These are phyloP conservation scores for Dexiosoma caninum DNA, from an alignment of 2,888 invertebrate genomes.

Conservation along the genomic window DNA sequence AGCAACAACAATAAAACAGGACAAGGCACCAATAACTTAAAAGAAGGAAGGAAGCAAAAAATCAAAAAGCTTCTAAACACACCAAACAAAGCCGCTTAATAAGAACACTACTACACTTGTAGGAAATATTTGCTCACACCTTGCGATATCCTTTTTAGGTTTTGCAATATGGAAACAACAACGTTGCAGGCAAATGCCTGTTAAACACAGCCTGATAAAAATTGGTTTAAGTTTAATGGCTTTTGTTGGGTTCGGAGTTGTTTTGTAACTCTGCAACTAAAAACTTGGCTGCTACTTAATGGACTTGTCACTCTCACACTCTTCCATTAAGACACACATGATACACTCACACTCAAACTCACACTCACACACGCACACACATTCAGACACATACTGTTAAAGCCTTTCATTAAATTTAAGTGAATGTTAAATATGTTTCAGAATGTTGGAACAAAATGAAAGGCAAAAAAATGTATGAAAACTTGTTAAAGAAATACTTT, in stretches of 20 bases:
- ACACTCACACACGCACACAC: neutral
- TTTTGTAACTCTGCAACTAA: slow-evolving; percentile 15
- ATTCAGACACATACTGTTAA: too few relatives aligned
- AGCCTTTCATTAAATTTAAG: slow-evolving; percentile 57
- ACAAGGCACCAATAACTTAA: slow-evolving; percentile 2
- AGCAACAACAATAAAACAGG: neutral
- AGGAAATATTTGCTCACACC: neutral
- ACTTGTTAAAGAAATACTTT: slow-evolving; percentile 15
- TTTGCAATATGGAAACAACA: neutral
- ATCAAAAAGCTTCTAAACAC: neutral
- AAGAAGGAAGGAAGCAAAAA: neutral
- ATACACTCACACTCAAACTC: slow-evolving; percentile 2
- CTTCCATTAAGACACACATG: neutral
- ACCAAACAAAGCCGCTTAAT: slow-evolving; percentile 30
- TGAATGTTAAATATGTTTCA: slow-evolving; percentile 63
- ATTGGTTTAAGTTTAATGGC: slow-evolving; percentile 23
- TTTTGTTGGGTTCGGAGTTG: neutral
- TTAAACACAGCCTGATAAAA: neutral
- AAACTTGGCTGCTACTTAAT: slow-evolving; percentile 58
- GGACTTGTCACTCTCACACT: slow-evolving; percentile 39
- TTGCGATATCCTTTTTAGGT: slow-evolving; percentile 5
- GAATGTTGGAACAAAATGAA: slow-evolving; percentile 48
- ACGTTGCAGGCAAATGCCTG: neutral
- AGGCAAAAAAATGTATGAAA: neutral
- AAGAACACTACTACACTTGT: slow-evolving; percentile 16